Percentiles rank a stretch among this genome's conserved stretches.
phyloP scores from a whole-genome alignment of 2,113 vertebrate species.

The Malurus alboscapulatus region DNA sequence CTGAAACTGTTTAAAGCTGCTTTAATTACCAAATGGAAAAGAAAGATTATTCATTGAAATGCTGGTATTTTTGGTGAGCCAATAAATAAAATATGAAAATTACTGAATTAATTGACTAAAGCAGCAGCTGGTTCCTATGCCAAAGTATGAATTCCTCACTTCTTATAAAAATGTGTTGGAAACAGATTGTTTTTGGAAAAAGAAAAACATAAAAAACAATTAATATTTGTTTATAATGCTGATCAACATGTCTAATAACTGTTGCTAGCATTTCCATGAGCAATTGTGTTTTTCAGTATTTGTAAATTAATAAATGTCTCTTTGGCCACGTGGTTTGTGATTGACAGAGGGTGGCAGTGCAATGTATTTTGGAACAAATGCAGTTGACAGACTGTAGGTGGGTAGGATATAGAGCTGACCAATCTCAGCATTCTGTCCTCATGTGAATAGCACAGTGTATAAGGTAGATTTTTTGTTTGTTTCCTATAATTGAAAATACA shows the following conservation, averaged over 20 bases:
- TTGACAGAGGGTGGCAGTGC: not conserved
- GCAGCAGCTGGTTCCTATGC: not conserved
- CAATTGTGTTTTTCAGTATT: not conserved
- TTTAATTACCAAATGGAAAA: not conserved
- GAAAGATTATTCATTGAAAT: not conserved
- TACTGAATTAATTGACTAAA: not conserved
- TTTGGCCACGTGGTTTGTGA: not conserved
- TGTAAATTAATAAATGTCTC: not conserved
- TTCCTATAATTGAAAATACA: not conserved
- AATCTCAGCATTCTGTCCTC: not conserved
- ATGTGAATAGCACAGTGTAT: not conserved
- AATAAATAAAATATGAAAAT: not conserved
- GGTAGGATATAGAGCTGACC: not conserved
- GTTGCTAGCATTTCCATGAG: not conserved
- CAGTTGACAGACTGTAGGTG: not conserved
- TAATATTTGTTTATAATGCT: not conserved
- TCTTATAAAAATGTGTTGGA: not conserved
- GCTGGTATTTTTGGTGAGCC: not conserved
- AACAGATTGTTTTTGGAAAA: not conserved
- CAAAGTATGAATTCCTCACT: not conserved
- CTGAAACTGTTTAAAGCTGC: not conserved
- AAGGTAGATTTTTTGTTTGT: not conserved
- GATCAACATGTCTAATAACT: not conserved
- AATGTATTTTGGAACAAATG: slow-evolving; percentile 10
- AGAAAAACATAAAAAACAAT: not conserved